Evolutionary conservation across 2,888 invertebrate species (phyloP).

Genomic region (Polydesmus complanatus): DNA sequence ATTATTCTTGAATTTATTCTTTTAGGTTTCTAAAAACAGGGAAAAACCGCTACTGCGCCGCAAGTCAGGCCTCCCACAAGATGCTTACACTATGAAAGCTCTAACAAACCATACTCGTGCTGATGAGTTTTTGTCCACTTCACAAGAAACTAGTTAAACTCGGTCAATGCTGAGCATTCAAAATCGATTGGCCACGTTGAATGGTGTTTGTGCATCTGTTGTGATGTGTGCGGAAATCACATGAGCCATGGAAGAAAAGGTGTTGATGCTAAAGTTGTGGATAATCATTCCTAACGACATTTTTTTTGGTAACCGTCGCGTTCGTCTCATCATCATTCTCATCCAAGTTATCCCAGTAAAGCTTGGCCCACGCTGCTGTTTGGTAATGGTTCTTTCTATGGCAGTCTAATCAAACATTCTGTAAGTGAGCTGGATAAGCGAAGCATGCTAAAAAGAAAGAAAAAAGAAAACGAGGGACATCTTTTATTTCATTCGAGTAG

Average conservation of each 20-base stretch:
- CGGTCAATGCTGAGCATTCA: too few species aligned
- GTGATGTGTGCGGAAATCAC: neutral
- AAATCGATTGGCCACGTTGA: too few species aligned
- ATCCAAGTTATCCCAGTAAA: too few species aligned
- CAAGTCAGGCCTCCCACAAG: slow-evolving; percentile 90
- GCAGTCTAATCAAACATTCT: too few species aligned
- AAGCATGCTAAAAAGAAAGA: too few species aligned
- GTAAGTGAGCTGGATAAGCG: too few species aligned
- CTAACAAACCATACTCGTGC: slow-evolving; percentile 79
- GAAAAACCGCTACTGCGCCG: slow-evolving; percentile 79
- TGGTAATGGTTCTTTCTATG: too few species aligned
- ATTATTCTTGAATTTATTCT: neutral
- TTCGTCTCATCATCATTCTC: too few species aligned
- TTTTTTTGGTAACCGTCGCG: neutral
- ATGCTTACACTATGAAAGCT: slow-evolving; percentile 78
- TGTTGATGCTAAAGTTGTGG: neutral
- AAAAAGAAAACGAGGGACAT: too few species aligned
- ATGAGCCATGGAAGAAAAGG: neutral
- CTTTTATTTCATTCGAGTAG: neutral
- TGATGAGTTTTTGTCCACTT: slow-evolving; percentile 74
- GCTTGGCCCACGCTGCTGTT: too few species aligned
- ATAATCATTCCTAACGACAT: neutral
- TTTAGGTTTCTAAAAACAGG: slow-evolving; percentile 40
- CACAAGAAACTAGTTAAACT: slow-evolving; percentile 46
- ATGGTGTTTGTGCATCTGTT: too few species aligned